Evolutionary conservation across 2,888 invertebrate species (phyloP).

Genomic region (Lycocerus yunnanus): DNA sequence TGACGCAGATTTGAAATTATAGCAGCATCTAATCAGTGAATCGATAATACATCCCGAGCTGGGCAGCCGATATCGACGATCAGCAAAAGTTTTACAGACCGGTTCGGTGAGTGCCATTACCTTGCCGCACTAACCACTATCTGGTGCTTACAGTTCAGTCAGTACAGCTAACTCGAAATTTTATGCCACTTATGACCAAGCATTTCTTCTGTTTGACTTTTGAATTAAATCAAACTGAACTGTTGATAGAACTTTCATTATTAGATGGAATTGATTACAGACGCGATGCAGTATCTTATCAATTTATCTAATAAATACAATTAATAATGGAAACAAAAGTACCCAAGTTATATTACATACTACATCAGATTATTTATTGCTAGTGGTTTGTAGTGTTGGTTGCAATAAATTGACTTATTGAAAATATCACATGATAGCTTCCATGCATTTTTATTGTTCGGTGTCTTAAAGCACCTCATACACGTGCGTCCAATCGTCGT

Average conservation of each 20-base stretch:
- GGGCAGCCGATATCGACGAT: conserved; percentile 49
- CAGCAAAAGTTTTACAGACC: conserved; percentile 42
- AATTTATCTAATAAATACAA: background rate
- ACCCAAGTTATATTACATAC: background rate
- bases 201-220: conserved; percentile 24
- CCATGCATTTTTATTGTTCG: background rate
- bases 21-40: conserved; percentile 55
- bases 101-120: conserved; percentile 46
- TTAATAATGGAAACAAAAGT: background rate
- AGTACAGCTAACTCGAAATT: conserved; percentile 45
- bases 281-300: background rate
- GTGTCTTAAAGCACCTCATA: background rate
- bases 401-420: background rate
- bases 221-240: conserved; percentile 21
- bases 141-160: conserved; percentile 33
- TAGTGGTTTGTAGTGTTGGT: background rate
- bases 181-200: conserved; percentile 29
- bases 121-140: conserved; percentile 35
- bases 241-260: conserved; percentile 11
- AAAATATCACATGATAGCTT: background rate
- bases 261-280: background rate
- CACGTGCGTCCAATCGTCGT: background rate
- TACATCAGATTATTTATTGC: background rate
- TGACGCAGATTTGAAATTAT: conserved; percentile 48
- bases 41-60: conserved; percentile 52